Evolutionary conservation across 2,888 invertebrate species (phyloP), one percentile per base, ranked within the genome.

Genomic region (Petrolisthes cinctipes): DNA sequence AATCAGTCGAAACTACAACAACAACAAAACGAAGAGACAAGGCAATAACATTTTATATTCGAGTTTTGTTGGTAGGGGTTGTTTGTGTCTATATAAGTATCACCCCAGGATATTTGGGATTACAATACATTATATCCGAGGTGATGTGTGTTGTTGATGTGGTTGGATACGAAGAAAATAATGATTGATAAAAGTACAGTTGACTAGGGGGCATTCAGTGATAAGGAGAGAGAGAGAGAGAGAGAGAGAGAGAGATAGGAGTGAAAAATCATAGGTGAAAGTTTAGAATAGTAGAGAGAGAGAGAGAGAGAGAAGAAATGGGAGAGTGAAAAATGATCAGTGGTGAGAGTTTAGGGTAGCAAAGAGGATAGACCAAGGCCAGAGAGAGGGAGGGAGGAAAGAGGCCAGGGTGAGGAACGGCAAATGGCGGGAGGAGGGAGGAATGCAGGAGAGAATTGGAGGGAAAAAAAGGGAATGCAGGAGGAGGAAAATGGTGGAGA

Each of bases 361-460:
- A 73, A 73, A 73, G 66, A 11, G 23, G 73, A 73, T 7, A 23
- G 61, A 61, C 61, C 11, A 17, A 17, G 61, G 61, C 61, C 11
- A 73, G 73, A 73, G 23, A 23, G 23, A n/a, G 20, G 73, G 73
- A 73, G 73, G 73, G 20, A 23, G 7, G 73, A n/a, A 73, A 73
- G 73, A 17, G 7, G n/a, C 7, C 17, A n/a, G 7, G 73, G 73
- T 23, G 23, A 20, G 73, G n/a, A 23, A 73, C 17, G 73, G 23
- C 1, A 7, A 73, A 73, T 20, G 73, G n/a, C 7, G 23, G 23
- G 7, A 9, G 73, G 73, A 20, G 73, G 73, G 23, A 20, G 73
- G 23, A 17, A 73, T 61, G 61, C 17, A 61, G 3, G 61, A 61
- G 17, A n/a, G 75, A n/a, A 23, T 4, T 11, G 7, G 5, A 23